These are phyloP conservation scores for Armadillidium nasatum DNA, from an alignment of 1,140 invertebrate genomes.

Conservation along the genomic window DNA sequence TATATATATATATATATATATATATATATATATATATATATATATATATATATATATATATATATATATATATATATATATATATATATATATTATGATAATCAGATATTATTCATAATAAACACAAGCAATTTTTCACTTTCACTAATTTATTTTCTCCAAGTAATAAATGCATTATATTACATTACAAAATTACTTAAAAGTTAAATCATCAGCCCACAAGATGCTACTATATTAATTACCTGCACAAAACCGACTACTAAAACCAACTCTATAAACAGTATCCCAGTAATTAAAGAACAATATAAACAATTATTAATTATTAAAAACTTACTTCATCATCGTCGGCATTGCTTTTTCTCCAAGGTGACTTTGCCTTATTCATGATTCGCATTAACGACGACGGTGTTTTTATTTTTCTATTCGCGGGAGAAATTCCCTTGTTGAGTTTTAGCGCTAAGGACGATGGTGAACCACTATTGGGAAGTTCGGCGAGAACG, in stretches of 20 bases:
- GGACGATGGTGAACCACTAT: neutral
- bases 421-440: neutral
- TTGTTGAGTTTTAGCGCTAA: neutral
- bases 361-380: neutral
- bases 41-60: no score
- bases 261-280: neutral
- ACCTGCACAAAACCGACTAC: no score
- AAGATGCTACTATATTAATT: neutral
- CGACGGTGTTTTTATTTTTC: neutral
- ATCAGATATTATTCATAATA: no score
- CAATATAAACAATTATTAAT: neutral
- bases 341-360: neutral
- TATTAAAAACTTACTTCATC: neutral
- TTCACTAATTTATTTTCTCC: no score
- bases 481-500: neutral
- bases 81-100: no score
- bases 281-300: neutral
- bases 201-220: neutral
- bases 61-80: no score
- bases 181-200: neutral
- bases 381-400: neutral
- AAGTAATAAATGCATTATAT: neutral
- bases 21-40: no score
- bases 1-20: no score
- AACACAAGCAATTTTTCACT: no score